Evolutionary conservation across 2,797 vertebrate genomes (phyloP).

Genomic region (Muscicapa striata): DNA sequence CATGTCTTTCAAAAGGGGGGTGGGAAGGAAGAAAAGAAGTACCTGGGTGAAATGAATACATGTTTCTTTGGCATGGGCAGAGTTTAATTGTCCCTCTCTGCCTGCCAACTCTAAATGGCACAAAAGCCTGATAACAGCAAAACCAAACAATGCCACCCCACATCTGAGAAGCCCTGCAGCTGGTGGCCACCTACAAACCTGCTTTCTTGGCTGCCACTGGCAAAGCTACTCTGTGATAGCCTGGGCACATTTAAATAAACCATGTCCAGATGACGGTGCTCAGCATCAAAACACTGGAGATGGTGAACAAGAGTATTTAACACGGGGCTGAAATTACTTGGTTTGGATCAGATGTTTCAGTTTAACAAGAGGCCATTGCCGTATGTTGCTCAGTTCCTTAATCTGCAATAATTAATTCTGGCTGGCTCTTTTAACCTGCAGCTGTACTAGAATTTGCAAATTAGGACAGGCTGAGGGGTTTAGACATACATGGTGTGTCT

Average conservation of each 20-base stretch:
- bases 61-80: background rate
- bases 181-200: background rate
- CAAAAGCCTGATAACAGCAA: background rate
- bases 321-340: background rate
- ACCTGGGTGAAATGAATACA: background rate
- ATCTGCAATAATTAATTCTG: conserved; percentile 37
- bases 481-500: background rate
- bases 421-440: conserved; percentile 26
- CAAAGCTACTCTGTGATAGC: background rate
- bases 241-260: background rate
- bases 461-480: background rate
- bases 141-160: background rate
- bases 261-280: background rate
- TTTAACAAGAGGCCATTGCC: background rate
- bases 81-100: background rate
- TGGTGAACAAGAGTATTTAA: background rate
- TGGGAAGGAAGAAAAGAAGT: background rate
- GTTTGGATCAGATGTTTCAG: conserved; percentile 7
- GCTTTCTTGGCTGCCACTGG: background rate
- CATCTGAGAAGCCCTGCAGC: background rate
- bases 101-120: background rate
- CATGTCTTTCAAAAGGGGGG: background rate
- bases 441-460: conserved; percentile 1
- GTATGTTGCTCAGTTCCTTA: background rate
- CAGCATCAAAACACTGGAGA: background rate